phyloP scores from a whole-genome alignment of 2,113 vertebrate genomes.

The Circaetus gallicus region DNA sequence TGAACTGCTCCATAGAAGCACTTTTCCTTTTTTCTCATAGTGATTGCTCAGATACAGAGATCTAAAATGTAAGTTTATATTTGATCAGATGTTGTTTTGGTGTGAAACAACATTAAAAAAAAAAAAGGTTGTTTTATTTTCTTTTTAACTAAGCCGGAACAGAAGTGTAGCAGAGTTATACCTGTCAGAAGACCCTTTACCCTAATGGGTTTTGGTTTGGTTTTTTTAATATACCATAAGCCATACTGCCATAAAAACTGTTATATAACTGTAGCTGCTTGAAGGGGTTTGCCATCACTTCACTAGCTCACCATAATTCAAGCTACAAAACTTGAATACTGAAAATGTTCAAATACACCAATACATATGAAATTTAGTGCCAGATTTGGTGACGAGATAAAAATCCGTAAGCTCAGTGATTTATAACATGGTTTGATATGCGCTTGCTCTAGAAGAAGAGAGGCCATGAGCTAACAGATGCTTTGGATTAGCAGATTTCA shows the following conservation, averaged over 20 bases:
- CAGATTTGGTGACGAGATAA: neutral
- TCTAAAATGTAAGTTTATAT: neutral
- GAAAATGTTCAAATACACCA: neutral
- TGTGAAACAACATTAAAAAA: neutral
- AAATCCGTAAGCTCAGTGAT: neutral
- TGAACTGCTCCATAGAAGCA: neutral
- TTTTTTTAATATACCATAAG: neutral
- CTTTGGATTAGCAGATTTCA: neutral
- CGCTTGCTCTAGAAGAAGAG: neutral
- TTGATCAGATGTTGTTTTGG: neutral
- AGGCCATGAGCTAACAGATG: neutral
- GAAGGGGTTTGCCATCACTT: neutral
- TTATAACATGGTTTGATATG: neutral
- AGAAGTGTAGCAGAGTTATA: neutral
- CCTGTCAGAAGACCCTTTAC: neutral
- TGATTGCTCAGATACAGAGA: neutral
- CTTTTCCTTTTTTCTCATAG: neutral
- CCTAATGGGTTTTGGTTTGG: rapidly evolving
- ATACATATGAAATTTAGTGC: neutral
- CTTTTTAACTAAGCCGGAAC: neutral
- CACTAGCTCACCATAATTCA: neutral
- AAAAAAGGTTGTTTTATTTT: neutral
- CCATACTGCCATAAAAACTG: neutral
- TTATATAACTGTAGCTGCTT: neutral
- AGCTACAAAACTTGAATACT: neutral